Base-by-base conservation (phyloP, 2,888 invertebrate genomes). In the Hoplodrina ambigua region DNA sequence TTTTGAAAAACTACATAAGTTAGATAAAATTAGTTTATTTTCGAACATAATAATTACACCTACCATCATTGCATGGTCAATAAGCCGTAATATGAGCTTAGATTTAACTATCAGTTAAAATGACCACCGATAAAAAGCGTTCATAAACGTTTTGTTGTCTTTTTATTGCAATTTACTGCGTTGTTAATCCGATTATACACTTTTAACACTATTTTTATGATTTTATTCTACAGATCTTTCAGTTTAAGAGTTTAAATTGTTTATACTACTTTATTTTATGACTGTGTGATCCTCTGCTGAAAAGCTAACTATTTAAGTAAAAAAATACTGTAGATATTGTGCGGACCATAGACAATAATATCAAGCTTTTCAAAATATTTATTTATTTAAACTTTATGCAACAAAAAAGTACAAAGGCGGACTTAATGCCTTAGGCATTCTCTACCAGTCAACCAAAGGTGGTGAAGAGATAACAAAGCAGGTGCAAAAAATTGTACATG, bases 101-200 rank as follows among this genome's bases (percentile, higher is more conserved):
- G 19, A 46, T 57, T 78, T 56, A 66, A 78, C 41, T 61, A 52
- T 60, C 25, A 46, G 53, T 70, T 62, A 53, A 57, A 66, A 75
- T 59, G 64, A 65, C 61, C 53, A 30, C 53, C 55, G 11, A 78
- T 78, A 78, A 74, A 78, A 78, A 68, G 15, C 3, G 11, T 41
- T 55, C 37, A 44, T 50, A 56, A 72, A 63, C 50, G 54, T 69
- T 75, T 61, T 64, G 57, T 69, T 50, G 46, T 41, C 25, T 65
- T 69, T 74, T 55, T 15, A 63, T 72, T 60, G 49, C 57, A 11
- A 71, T 80, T 78, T 81, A 81, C 37, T 56, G 56, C 53, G 46
- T 52, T 64, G 64, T 62, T 57, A 69, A 69, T 72, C 20, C 17
- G 37, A 52, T 37, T 46, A 33, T 56, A 44, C 10, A 67, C 30